Evolutionary conservation across 1,140 invertebrate genomes (phyloP), one percentile per base, ranked within the genome.

Genomic region (Plectus sambesii): DNA sequence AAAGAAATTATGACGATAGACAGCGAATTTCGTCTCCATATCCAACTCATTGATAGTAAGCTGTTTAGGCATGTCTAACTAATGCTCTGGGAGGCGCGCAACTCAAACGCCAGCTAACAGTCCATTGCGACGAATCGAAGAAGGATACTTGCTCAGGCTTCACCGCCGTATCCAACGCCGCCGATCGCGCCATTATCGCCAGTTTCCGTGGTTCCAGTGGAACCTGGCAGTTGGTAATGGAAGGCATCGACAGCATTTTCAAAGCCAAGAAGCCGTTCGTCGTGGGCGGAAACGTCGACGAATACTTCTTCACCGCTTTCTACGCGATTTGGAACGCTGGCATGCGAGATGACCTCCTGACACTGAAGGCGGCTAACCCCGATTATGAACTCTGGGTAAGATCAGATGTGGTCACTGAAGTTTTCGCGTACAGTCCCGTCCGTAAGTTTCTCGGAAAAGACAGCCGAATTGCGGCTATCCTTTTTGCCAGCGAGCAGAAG

Each of bases 301-400:
- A 52, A 33, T 55, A 54, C 26, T 55, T 55, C 44, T 42, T 40
- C 12, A 51, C 52, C 39, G 53, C 42, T 26, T 53, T 53, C 43
- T 46, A 42, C 27, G 37, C 22, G 4, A 29, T 54, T 3, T 54
- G 52, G 52, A 50, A 51, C 39, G 27, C 20, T 17, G 52, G 52
- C 37, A 44, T 54, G 36, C 51, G 53, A 36, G 39, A 45, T 19
- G 48, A 51, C 22, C 20, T 52, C 2, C 20, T 17, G 12, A 24
- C 26, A 19, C 52, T 54, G n/a, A 3, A 35, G 6, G 36, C 39
- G 17, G 20, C 23, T 8, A 12, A 52, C 33, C 48, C 52, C n/a
- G 43, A 20, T 4, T 55, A 41, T 26, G 42, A 55, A 39, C 37
- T 55, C 19, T 55, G 53, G 42, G 43, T 60, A n/a, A n/a, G n/a